Evolutionary conservation across 2,113 vertebrate genomes (phyloP).

Genomic region (Oceanites oceanicus): DNA sequence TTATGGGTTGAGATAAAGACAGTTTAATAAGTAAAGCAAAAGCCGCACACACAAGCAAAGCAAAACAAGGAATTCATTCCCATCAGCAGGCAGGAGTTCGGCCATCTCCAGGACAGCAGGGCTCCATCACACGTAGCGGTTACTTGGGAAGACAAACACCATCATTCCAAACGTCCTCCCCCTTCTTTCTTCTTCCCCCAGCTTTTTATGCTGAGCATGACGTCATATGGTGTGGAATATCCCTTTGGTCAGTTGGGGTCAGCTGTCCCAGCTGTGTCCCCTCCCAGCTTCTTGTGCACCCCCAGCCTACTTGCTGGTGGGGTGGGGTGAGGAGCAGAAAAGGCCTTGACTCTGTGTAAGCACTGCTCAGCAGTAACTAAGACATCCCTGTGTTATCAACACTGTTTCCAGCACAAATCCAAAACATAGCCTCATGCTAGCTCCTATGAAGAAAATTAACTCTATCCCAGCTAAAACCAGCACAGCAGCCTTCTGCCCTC

Average conservation of each 20-base stretch:
- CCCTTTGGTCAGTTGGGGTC: not conserved
- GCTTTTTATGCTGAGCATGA: not conserved
- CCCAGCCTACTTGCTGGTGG: not conserved
- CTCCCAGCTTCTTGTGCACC: not conserved
- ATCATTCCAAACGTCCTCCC: not conserved
- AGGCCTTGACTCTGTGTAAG: not conserved
- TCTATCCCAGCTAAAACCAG: not conserved
- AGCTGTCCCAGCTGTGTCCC: not conserved
- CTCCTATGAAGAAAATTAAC: not conserved
- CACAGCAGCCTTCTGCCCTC: not conserved
- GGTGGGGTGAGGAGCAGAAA: not conserved
- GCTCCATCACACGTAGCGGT: accelerated
- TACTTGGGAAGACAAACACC: not conserved
- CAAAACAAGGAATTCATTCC: not conserved
- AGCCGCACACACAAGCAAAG: not conserved
- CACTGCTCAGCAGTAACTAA: not conserved
- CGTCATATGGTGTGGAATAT: not conserved
- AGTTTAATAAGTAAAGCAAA: not conserved
- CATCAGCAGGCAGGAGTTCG: not conserved
- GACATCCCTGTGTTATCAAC: not conserved
- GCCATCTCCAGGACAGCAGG: not conserved
- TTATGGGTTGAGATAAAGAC: not conserved
- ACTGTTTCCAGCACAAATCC: not conserved
- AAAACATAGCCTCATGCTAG: not conserved
- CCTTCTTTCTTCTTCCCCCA: not conserved